Evolutionary conservation across 2,797 vertebrate genomes (phyloP), one percentile per base, ranked within the genome.

Genomic region (Sciaenops ocellatus): DNA sequence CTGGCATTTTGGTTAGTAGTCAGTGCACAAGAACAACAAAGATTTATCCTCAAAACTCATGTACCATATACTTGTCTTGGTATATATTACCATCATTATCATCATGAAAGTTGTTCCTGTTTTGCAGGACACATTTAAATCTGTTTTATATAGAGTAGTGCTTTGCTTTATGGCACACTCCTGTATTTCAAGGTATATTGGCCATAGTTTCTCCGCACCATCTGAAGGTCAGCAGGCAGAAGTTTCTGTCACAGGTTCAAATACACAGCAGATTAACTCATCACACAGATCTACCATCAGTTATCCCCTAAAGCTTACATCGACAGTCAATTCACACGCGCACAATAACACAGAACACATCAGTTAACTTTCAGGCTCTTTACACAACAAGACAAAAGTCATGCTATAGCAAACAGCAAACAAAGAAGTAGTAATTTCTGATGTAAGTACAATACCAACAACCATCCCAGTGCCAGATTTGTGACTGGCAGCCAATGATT

Each of bases 381-480:
- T 56, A 15, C 24, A 22, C 62, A 22, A n/a, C 16, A 73, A 42
- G 42, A 57, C 46, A 59, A 52, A 56, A 11, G 28, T 9, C 13
- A 16, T 9, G 2, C 56, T 11, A n/a, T 9, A 55, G 48, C 15
- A 55, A 90, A 24, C 42, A 20, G 11, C 15, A 44, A 61, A 38
- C 50, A 13, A 55, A 60, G 24, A 60, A 34, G 4, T 38, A 62
- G 60, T 59, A 1, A n/a, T 69, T 85, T 75, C 55, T 80, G 66
- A 82, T 83, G 63, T 70, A 79, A 82, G 85, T 76, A 61, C 46
- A 11, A 30, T 66, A 61, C 30, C 46, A 80, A 82, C 63, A 82
- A 74, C 47, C 57, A 42, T 69, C 70, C 18, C 26, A 48, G 69
- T 63, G 67, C 30, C 74, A 78, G 64, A 71, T 46, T 28, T 68